Conservation (phyloP, 2,888 invertebrate species). For the Euzetes globulus region DNA sequence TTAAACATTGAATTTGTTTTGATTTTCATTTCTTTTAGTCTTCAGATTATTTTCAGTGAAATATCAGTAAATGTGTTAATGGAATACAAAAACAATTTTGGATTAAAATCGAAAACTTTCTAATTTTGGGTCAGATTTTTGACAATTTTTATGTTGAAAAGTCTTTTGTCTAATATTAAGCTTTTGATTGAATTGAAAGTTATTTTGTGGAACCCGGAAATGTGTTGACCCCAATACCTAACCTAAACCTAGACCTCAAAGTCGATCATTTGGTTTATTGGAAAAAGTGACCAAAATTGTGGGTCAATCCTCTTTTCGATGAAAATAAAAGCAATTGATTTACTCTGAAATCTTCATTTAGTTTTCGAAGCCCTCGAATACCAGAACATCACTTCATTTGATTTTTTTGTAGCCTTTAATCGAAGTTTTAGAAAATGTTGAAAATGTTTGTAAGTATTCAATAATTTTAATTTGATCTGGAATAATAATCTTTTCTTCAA, state of each 20-base stretch:
- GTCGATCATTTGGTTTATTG: not conserved
- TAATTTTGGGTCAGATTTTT: too few species aligned
- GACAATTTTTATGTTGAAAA: too few species aligned
- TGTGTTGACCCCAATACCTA: not conserved
- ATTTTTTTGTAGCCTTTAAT: not conserved
- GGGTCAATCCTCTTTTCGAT: constrained; percentile 10
- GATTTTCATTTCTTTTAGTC: too few species aligned
- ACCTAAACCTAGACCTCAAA: constrained; percentile 5
- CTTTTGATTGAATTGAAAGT: too few species aligned
- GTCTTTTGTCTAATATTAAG: too few species aligned
- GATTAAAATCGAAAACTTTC: too few species aligned
- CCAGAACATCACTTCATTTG: not conserved
- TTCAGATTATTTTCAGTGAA: too few species aligned
- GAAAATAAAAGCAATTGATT: constrained; percentile 8
- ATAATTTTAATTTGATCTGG: not conserved
- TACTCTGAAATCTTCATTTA: not conserved
- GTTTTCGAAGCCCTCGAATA: not conserved
- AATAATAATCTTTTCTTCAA: not conserved
- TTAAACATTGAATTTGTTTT: too few species aligned
- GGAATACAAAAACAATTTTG: too few species aligned
- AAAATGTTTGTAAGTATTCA: constrained; percentile 19
- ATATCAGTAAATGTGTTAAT: too few species aligned
- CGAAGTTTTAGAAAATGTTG: not conserved
- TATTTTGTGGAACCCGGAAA: not conserved
- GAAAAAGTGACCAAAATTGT: not conserved